Conservation (phyloP, 2,797 vertebrate species). For the Oreochromis mossambicus region DNA sequence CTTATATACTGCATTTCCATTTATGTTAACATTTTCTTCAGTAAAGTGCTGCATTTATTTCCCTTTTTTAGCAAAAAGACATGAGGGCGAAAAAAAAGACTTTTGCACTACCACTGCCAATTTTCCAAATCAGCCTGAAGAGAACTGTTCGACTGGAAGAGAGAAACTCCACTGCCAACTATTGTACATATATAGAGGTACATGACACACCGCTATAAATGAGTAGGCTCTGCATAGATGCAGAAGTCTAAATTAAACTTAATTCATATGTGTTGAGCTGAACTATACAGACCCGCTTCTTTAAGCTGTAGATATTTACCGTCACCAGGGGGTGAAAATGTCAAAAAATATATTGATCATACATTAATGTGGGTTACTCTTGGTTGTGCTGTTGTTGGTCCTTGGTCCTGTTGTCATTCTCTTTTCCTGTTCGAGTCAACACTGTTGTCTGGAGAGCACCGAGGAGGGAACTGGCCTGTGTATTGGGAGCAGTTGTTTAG, state of each 20-base stretch:
- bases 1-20: not conserved
- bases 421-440: not conserved
- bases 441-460: not conserved
- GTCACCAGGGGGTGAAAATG: not conserved
- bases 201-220: not conserved
- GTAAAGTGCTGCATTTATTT: not conserved
- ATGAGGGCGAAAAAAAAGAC: not conserved
- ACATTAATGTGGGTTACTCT: not conserved
- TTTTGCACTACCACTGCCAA: not conserved
- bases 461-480: not conserved
- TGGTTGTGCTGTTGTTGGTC: not conserved
- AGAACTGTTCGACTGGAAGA: not conserved
- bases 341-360: not conserved
- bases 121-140: not conserved
- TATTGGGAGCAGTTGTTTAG: conserved; percentile 21
- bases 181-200: not conserved
- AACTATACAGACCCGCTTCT: not conserved
- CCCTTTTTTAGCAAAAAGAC: not conserved
- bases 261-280: not conserved
- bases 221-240: not conserved
- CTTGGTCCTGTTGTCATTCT: not conserved
- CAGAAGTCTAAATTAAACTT: not conserved
- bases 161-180: not conserved
- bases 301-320: not conserved
- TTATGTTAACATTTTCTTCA: not conserved